Percentiles rank a stretch among this genome's conserved stretches.
phyloP scores from a whole-genome alignment of 1,140 invertebrate genomes.

The Drosophila erecta region DNA sequence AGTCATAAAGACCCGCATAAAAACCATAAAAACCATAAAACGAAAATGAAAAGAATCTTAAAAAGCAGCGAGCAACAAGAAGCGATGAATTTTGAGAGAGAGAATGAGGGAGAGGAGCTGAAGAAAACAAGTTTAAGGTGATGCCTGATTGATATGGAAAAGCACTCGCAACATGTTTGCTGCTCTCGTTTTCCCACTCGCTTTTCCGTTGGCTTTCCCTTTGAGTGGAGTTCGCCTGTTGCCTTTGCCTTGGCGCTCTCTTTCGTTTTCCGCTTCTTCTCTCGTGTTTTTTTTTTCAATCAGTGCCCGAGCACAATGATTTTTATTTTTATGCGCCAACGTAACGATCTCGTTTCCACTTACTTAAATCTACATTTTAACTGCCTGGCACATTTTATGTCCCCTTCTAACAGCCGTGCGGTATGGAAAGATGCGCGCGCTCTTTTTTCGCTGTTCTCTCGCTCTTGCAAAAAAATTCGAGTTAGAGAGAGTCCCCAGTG shows the following conservation, averaged over 20 bases:
- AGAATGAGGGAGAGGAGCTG: slow-evolving; percentile 9
- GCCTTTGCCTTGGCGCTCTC: slow-evolving; percentile 43
- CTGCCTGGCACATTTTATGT: slow-evolving; percentile 84
- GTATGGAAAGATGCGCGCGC: slow-evolving; percentile 67
- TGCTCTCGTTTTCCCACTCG: slow-evolving; percentile 4
- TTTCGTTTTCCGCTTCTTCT: slow-evolving; percentile 7
- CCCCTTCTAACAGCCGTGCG: slow-evolving; percentile 78
- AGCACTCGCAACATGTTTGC: slow-evolving; percentile 68
- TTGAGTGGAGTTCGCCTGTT: slow-evolving; percentile 43
- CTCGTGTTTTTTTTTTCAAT: slow-evolving; percentile 75
- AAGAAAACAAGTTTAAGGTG: slow-evolving; percentile 70
- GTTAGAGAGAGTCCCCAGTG: slow-evolving; percentile 7
- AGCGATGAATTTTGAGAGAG: slow-evolving; percentile 57
- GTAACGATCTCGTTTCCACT: slow-evolving; percentile 85
- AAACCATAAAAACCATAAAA: slow-evolving; percentile 78
- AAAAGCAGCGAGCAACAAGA: slow-evolving; percentile 63
- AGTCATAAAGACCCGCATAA: slow-evolving; percentile 83
- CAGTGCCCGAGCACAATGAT: slow-evolving; percentile 84
- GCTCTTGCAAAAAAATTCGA: slow-evolving; percentile 25
- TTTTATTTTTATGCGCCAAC: slow-evolving; percentile 84
- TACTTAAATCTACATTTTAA: slow-evolving; percentile 85
- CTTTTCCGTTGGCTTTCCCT: slow-evolving; percentile 51
- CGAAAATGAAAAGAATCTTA: slow-evolving; percentile 84
- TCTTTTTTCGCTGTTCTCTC: slow-evolving; percentile 35
- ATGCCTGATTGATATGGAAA: slow-evolving; percentile 65